These are phyloP conservation scores for Scopus umbretta DNA, from an alignment of 2,113 vertebrate genomes.

Conservation along the genomic window DNA sequence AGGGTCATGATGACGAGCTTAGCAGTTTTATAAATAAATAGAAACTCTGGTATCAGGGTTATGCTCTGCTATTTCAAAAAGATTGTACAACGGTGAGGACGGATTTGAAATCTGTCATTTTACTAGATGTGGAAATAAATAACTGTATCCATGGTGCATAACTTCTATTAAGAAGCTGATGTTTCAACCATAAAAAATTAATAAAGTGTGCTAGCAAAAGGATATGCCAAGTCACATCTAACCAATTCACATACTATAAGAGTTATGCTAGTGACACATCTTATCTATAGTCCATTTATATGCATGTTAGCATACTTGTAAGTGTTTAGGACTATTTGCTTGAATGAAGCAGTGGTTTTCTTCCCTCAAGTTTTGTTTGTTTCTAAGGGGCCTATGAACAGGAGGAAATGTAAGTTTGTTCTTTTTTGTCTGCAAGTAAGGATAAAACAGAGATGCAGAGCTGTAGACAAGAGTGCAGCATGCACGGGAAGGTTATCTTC, in stretches of 20 bases:
- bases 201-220: not conserved
- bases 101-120: not conserved
- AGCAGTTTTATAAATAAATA: not conserved
- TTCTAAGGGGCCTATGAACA: not conserved
- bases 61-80: not conserved
- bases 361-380: not conserved
- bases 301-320: not conserved
- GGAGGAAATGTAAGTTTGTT: not conserved
- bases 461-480: not conserved
- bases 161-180: not conserved
- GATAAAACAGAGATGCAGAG: not conserved
- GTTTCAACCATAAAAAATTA: not conserved
- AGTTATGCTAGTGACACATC: not conserved
- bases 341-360: not conserved
- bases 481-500: not conserved
- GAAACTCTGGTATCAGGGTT: not conserved
- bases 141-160: not conserved
- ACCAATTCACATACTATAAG: not conserved
- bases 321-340: not conserved
- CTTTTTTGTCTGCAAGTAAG: not conserved
- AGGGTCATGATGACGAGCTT: not conserved
- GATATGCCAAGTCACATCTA: not conserved
- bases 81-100: not conserved
- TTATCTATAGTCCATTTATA: not conserved
- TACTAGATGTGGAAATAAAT: not conserved